phyloP scores from a whole-genome alignment of 2,113 vertebrate genomes.

The Danio rerio region GRCz12tu NC_133183.1:19848001-19848500 shows the following conservation, averaged over 20 bases:
- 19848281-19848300: too few relatives aligned
- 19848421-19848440: conserved; percentile 20
- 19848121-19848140: neutral
- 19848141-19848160: neutral
- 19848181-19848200: conserved; percentile 24
- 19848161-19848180: conserved; percentile 23
- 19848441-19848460: neutral
- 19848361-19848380: conserved; percentile 38
- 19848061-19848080: neutral
- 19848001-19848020: conserved; percentile 51
- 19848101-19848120: neutral
- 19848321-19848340: too few relatives aligned
- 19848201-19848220: neutral
- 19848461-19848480: neutral
- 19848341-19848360: neutral
- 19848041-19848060: neutral
- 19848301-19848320: too few relatives aligned
- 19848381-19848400: neutral
- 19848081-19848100: neutral
- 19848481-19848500: neutral
- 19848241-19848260: neutral
- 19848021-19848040: neutral
- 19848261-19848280: too few relatives aligned
- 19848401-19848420: conserved; percentile 11
- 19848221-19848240: neutral